Percentiles rank a stretch among this genome's conserved stretches.
phyloP scores from a whole-genome alignment of 2,888 invertebrate genomes.

The Acleris laterana region DNA sequence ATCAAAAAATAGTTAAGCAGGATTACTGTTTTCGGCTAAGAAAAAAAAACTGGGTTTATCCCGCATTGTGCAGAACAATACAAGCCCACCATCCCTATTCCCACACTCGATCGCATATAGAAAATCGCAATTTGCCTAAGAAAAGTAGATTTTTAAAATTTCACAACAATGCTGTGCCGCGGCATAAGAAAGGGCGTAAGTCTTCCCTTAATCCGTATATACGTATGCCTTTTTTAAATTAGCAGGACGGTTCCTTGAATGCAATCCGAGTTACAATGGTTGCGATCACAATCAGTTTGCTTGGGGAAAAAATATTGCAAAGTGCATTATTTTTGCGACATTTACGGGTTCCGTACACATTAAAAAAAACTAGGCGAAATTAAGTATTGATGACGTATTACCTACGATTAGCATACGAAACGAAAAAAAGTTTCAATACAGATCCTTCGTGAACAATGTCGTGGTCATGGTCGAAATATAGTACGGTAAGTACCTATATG shows the following conservation, averaged over 20 bases:
- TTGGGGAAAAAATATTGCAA: slow-evolving; percentile 60
- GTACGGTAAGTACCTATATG: no score
- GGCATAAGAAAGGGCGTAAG: neutral
- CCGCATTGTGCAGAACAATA: slow-evolving; percentile 51
- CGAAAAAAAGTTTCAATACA: no score
- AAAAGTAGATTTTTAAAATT: slow-evolving; percentile 65
- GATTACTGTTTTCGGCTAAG: slow-evolving; percentile 28
- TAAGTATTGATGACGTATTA: neutral
- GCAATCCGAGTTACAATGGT: slow-evolving; percentile 70
- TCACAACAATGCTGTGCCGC: slow-evolving; percentile 60
- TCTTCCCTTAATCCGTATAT: neutral
- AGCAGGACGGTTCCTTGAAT: slow-evolving; percentile 41
- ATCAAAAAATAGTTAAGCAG: slow-evolving; percentile 27
- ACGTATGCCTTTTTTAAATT: slow-evolving; percentile 1
- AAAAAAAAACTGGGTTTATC: slow-evolving; percentile 41
- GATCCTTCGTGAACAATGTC: no score
- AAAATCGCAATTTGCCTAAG: slow-evolving; percentile 71
- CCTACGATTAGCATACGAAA: neutral
- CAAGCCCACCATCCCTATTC: slow-evolving; percentile 67
- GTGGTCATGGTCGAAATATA: no score
- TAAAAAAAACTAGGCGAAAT: neutral
- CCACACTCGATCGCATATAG: slow-evolving; percentile 64
- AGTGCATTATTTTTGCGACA: slow-evolving; percentile 13
- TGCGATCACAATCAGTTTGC: slow-evolving; percentile 73
- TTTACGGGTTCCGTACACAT: slow-evolving; percentile 15